phyloP scores from a whole-genome alignment of 1,140 invertebrate genomes.

The Cydia amplana region DNA sequence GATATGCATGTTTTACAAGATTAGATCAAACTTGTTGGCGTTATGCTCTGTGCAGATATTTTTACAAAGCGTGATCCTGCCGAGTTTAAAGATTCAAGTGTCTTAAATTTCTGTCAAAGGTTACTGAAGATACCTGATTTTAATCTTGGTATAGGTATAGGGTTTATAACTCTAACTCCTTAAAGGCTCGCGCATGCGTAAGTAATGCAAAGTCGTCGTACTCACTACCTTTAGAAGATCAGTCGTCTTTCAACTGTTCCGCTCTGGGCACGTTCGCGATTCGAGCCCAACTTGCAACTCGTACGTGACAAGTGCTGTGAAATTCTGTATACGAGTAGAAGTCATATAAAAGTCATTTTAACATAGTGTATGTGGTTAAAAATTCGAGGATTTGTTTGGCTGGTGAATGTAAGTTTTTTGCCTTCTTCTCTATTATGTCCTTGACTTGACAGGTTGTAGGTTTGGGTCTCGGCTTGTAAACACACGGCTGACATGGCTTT shows the following conservation, averaged over 20 bases:
- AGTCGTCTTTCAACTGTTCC: conserved; percentile 17
- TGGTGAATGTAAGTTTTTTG: conserved; percentile 9
- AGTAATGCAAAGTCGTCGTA: conserved; percentile 1
- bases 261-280: conserved; percentile 9
- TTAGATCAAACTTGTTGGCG: too few species aligned
- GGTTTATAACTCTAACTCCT: conserved; percentile 1
- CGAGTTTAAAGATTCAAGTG: too few species aligned
- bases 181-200: conserved; percentile 15
- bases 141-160: background rate
- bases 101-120: background rate
- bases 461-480: background rate
- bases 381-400: background rate
- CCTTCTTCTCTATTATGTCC: background rate
- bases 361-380: background rate
- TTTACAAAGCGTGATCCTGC: too few species aligned
- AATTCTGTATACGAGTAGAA: background rate
- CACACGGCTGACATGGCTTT: background rate
- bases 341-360: background rate
- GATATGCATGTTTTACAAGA: too few species aligned
- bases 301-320: conserved; percentile 29
- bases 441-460: background rate
- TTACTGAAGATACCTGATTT: background rate
- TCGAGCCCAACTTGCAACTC: background rate
- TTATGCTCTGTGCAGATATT: too few species aligned
- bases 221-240: conserved; percentile 2